Percentiles rank a stretch among this genome's conserved stretches.
phyloP scores from a whole-genome alignment of 2,888 invertebrate species.

The Stramonita haemastoma region DNA sequence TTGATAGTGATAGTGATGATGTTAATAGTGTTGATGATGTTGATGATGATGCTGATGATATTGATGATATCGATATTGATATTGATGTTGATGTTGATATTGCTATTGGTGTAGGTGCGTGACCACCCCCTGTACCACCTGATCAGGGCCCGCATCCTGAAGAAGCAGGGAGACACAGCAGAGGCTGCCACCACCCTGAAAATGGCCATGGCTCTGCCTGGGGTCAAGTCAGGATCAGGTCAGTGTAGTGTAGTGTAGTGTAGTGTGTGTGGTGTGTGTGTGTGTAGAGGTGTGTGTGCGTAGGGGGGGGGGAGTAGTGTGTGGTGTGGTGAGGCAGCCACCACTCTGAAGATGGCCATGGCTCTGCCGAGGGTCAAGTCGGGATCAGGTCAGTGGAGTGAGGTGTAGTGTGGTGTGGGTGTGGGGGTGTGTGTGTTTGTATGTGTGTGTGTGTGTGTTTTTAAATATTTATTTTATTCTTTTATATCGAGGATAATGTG shows the following conservation, averaged over 20 bases:
- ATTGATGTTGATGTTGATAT: background rate
- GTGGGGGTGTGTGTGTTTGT: slow-evolving; percentile 22
- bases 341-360: slow-evolving; percentile 87
- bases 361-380: slow-evolving; percentile 82
- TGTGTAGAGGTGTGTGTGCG: background rate
- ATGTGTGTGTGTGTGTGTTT: background rate
- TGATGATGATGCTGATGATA: background rate
- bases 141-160: slow-evolving; percentile 89
- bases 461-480: too few species aligned
- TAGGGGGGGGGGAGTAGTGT: too few species aligned
- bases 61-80: background rate
- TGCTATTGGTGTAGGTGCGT: slow-evolving; percentile 81
- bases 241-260: background rate
- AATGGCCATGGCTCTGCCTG: slow-evolving; percentile 85
- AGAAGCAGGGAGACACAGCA: slow-evolving; percentile 81
- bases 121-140: slow-evolving; percentile 94
- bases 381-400: slow-evolving; percentile 44
- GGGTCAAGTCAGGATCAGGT: slow-evolving; percentile 77
- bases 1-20: background rate
- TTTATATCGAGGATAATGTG: too few species aligned
- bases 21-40: too few species aligned
- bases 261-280: slow-evolving; percentile 3
- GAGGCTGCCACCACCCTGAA: slow-evolving; percentile 84
- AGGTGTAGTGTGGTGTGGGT: background rate
- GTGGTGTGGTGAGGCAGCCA: slow-evolving; percentile 81